Evolutionary conservation across 2,888 invertebrate species (phyloP), one percentile per base, ranked within the genome.

Genomic region (Alitta virens): DNA sequence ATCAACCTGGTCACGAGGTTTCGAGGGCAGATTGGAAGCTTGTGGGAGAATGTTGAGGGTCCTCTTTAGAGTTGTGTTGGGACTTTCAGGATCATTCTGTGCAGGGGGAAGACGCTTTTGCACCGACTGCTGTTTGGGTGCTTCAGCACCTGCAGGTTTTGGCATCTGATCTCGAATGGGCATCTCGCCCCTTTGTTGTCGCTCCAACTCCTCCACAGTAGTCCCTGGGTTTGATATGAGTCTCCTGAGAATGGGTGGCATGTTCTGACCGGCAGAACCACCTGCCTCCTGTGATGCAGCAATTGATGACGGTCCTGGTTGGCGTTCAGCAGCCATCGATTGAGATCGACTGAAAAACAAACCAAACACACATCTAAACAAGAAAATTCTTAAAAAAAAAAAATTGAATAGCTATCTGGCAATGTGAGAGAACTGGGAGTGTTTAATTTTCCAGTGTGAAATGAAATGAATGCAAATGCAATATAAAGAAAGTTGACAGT

Each of bases 141-240:
- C 61, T 23, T 63, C 66, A 18, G 53, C 63, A 9, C 63, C 54
- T 12, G 52, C 57, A 14, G 58, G 63, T 38, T 63, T 42, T 18
- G 56, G 63, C 60, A 63, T 57, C 63, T 58, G 60, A 40, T 56
- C 60, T 16, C 65, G 56, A 12, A 33, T 33, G 2, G 52, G 56
- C 26, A 61, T 57, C 27, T 61, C 56, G 3, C 62, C 60, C 0
- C 62, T 63, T 21, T 69, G 69, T 42, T 64, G 64, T 23, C 67
- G 91, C 77, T 94, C 94, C 76, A 94, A 90, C 77, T 94, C 92
- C 78, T 93, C 93, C 0, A 91, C 88, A 60, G 88, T 88, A 77
- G 91, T 90, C 16, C 90, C 91, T 0, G 92, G 91, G 76, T 90
- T 89, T 42, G 91, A 91, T 87, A 92, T 89, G 33, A 92, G 85